A percentile compares a stretch with the other conserved stretches of the same genome.
phyloP scores from a whole-genome alignment of 2,888 invertebrate species.

The Agrotis exclamationis region DNA sequence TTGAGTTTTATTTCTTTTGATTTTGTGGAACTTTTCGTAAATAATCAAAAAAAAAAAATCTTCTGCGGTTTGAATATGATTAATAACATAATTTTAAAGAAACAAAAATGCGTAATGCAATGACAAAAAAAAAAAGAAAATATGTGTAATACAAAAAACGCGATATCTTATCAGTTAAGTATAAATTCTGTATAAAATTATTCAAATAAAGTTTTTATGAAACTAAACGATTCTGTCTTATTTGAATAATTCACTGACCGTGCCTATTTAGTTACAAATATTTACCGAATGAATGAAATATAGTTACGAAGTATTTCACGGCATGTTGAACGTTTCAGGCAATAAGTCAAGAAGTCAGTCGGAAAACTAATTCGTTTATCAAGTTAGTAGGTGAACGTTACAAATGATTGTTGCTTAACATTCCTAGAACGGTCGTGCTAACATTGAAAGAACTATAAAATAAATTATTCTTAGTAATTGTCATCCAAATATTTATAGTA shows the following conservation, averaged over 20 bases:
- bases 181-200: too few species aligned
- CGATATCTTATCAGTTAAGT: slow-evolving; percentile 13
- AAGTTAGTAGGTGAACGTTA: background rate
- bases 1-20: too few species aligned
- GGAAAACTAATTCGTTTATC: slow-evolving; percentile 1
- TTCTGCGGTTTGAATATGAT: too few species aligned
- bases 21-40: too few species aligned
- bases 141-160: background rate
- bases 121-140: too few species aligned
- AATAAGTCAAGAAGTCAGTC: background rate
- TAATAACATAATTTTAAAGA: too few species aligned
- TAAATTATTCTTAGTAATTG: too few species aligned
- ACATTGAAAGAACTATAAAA: too few species aligned
- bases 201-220: background rate
- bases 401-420: background rate
- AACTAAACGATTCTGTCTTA: slow-evolving; percentile 9
- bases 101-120: too few species aligned
- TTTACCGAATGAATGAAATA: slow-evolving; percentile 7
- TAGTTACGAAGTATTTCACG: slow-evolving; percentile 6
- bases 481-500: too few species aligned
- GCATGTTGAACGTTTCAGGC: slow-evolving; percentile 4
- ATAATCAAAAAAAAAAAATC: too few species aligned
- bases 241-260: slow-evolving; percentile 19
- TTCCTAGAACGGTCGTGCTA: background rate
- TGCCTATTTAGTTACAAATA: slow-evolving; percentile 1